Percentiles rank a stretch among this genome's conserved stretches.
Conservation (phyloP, 1,140 invertebrate genomes). For the Callitettix versicolor region DNA sequence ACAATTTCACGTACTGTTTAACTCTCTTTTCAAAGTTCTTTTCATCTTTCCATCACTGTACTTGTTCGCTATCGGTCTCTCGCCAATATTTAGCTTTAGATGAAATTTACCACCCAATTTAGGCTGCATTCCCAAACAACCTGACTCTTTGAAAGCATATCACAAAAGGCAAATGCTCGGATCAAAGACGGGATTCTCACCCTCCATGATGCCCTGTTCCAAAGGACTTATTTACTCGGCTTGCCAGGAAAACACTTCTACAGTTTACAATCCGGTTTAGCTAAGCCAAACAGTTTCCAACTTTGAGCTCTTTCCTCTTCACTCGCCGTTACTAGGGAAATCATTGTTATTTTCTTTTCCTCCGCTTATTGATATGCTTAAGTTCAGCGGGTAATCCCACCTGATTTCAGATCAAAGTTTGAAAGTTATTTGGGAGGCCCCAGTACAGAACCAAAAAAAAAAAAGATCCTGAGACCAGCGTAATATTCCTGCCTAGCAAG, state of each 20-base stretch:
- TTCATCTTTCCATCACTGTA: constrained; percentile 86
- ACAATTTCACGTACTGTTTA: constrained; percentile 74
- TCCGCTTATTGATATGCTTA: too few relatives aligned
- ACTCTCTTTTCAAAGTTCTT: constrained; percentile 49
- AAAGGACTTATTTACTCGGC: constrained; percentile 36
- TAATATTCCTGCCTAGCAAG: too few relatives aligned
- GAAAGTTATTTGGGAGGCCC: too few relatives aligned
- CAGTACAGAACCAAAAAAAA: too few relatives aligned
- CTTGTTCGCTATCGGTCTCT: constrained; percentile 83
- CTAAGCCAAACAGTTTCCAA: constrained; percentile 38
- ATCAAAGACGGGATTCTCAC: constrained; percentile 55
- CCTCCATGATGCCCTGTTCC: constrained; percentile 55
- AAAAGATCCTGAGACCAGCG: too few relatives aligned
- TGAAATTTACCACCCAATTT: constrained; percentile 74
- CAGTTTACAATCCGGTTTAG: constrained; percentile 55
- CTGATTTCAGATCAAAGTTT: too few relatives aligned
- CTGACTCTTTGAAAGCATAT: constrained; percentile 57
- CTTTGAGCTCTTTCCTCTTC: constrained; percentile 64
- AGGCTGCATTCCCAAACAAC: constrained; percentile 78
- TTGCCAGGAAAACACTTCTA: constrained; percentile 40
- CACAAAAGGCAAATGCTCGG: constrained; percentile 37
- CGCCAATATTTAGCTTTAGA: constrained; percentile 76
- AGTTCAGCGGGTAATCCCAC: too few relatives aligned
- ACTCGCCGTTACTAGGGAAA: constrained; percentile 79
- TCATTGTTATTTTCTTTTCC: constrained; percentile 82